Evolutionary conservation across 2,888 invertebrate species (phyloP), one percentile per base, ranked within the genome.

Genomic region (Eupeodes luniger): DNA sequence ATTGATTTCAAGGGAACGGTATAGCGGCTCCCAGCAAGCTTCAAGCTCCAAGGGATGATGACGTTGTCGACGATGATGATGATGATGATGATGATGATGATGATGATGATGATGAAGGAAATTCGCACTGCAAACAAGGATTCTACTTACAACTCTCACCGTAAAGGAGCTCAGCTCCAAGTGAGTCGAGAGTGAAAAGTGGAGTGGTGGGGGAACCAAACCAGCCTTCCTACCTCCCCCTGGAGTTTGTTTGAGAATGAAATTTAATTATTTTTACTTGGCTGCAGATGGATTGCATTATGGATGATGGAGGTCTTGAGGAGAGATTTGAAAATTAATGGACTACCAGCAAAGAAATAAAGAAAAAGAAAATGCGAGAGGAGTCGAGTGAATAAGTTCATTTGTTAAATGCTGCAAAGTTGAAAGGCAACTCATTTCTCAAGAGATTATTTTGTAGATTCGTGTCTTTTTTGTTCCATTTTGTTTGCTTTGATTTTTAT

Each of bases 231-330:
- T 66, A 14, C 40, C 57, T 75, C 49, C 40, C 16, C 12, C 19
- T 10, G 49, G 44, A 80, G 76, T 78, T 81, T 81, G 84, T 88
- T 88, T 84, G 81, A 81, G 85, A 77, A 81, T 85, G 75, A 85
- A 85, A 88, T 88, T 85, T 85, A 88, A 88, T 88, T 88, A 88
- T 85, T 88, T 85, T 84, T 84, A 81, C 88, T 88, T 88, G 84
- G 77, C 74, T 88, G 88, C 85, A 88, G 85, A 85, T 88, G 81
- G 77, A 88, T 85, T 84, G 80, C 85, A 88, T 88, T 84, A 88
- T 85, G 72, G 36, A 88, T 88, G 88, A 81, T 14, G 64, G 70
- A 53, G 51, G 36, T 75, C 61, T 78, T 74, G 70, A 36, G 36
- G 85, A 70, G 49, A 78, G 36, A 49, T 74, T 78, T 59, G 66